phyloP scores from a whole-genome alignment of 2,888 invertebrate species.

The Gortyna flavago region DNA sequence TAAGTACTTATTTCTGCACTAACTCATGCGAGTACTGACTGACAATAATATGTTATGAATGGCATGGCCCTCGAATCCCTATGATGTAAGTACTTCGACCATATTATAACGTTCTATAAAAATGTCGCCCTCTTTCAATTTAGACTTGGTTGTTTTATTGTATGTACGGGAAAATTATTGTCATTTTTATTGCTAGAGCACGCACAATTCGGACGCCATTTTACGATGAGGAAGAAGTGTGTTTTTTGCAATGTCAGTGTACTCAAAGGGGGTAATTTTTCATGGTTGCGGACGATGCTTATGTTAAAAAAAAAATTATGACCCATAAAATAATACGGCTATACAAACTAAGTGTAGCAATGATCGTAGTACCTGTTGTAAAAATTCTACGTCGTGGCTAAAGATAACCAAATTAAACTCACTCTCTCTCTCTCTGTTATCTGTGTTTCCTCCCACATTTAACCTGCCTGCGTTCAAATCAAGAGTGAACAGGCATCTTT shows the following conservation, averaged over 20 bases:
- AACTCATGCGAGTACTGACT: too few species aligned
- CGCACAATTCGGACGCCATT: conserved; percentile 72
- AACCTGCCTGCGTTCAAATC: too few species aligned
- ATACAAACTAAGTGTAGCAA: conserved; percentile 24
- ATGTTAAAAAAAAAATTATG: conserved; percentile 44
- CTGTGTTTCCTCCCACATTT: too few species aligned
- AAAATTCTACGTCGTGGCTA: background rate
- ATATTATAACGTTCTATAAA: conserved; percentile 84
- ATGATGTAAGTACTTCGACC: conserved; percentile 63
- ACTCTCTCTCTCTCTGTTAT: too few species aligned
- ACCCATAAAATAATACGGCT: conserved; percentile 30
- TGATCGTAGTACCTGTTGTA: background rate
- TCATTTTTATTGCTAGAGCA: conserved; percentile 79
- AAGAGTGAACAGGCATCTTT: too few species aligned
- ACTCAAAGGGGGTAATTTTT: conserved; percentile 51
- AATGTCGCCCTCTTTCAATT: conserved; percentile 82
- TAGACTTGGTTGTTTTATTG: conserved; percentile 77
- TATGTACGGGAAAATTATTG: conserved; percentile 78
- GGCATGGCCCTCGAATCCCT: conserved; percentile 58
- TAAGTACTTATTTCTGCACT: background rate
- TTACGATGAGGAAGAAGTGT: conserved; percentile 57
- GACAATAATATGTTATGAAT: conserved; percentile 10
- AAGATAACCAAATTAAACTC: background rate
- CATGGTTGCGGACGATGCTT: conserved; percentile 42
- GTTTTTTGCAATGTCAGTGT: conserved; percentile 52